Evolutionary conservation across 2,888 invertebrate genomes (phyloP).

Genomic region (Stenurella melanura): DNA sequence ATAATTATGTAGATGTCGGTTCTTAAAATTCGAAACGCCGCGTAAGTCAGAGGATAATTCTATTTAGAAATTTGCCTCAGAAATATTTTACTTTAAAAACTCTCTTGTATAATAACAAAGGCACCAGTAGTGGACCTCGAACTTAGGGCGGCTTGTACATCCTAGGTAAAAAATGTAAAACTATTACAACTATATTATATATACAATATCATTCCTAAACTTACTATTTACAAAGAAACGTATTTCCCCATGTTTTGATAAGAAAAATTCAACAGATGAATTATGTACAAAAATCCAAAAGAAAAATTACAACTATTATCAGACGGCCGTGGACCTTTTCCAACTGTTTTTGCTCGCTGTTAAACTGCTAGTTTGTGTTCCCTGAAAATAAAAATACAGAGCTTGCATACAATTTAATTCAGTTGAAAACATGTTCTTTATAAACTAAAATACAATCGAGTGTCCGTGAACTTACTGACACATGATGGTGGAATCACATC

Average conservation of each 20-base stretch:
- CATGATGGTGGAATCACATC: too few species aligned
- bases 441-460: too few species aligned
- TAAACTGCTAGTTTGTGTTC: slow-evolving; percentile 68
- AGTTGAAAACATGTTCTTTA: not conserved
- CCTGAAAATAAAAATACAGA: slow-evolving; percentile 60
- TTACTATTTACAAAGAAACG: slow-evolving; percentile 37
- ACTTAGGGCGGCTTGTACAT: not conserved
- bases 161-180: slow-evolving; percentile 1
- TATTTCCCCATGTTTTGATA: slow-evolving; percentile 31
- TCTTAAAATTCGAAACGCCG: too few species aligned
- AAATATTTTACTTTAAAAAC: too few species aligned
- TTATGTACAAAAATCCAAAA: slow-evolving; percentile 13
- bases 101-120: too few species aligned
- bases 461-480: too few species aligned
- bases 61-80: too few species aligned
- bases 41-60: too few species aligned
- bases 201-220: slow-evolving; percentile 9
- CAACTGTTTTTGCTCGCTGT: slow-evolving; percentile 68
- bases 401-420: not conserved
- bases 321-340: slow-evolving; percentile 66
- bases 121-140: too few species aligned
- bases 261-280: slow-evolving; percentile 19
- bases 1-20: too few species aligned
- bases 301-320: slow-evolving; percentile 48
- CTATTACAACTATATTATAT: not conserved